A percentile compares a stretch with the other conserved stretches of the same genome.
phyloP scores from a whole-genome alignment of 2,113 vertebrate species.

The Chionomys nivalis region DNA sequence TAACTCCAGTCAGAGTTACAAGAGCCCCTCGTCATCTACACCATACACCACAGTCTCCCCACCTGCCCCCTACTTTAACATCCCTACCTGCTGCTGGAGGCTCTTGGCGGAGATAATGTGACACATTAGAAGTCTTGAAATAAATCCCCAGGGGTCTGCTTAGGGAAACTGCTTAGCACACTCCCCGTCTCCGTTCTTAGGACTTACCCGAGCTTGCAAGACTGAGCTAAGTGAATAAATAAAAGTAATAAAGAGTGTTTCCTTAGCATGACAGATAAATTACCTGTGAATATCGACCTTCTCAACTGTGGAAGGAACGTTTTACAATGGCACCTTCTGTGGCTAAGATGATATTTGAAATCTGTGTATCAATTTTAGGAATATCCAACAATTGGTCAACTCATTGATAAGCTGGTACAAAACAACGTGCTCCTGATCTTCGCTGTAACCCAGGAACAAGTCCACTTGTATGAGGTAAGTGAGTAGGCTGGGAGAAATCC shows the following conservation, averaged over 20 bases:
- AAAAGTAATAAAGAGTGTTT: conserved; percentile 1
- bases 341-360: conserved; percentile 57
- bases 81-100: neutral
- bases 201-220: neutral
- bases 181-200: neutral
- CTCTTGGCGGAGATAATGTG: conserved; percentile 49
- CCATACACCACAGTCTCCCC: neutral
- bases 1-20: neutral
- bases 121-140: neutral
- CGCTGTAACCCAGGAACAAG: conserved; percentile 93
- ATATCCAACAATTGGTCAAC: conserved; percentile 96
- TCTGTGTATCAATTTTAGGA: conserved; percentile 88
- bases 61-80: neutral
- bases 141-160: conserved; percentile 34
- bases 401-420: conserved; percentile 96
- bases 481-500: neutral
- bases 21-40: neutral
- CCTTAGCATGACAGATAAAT: conserved; percentile 10
- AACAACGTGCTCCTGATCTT: conserved; percentile 98
- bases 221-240: conserved; percentile 23
- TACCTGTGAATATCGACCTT: neutral
- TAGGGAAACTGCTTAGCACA: neutral
- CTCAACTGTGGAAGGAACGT: neutral
- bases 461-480: conserved; percentile 93
- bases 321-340: conserved; percentile 38